Percentiles rank a stretch among this genome's conserved stretches.
phyloP scores from a whole-genome alignment of 2,888 invertebrate genomes.

The Bugula neritina region DNA sequence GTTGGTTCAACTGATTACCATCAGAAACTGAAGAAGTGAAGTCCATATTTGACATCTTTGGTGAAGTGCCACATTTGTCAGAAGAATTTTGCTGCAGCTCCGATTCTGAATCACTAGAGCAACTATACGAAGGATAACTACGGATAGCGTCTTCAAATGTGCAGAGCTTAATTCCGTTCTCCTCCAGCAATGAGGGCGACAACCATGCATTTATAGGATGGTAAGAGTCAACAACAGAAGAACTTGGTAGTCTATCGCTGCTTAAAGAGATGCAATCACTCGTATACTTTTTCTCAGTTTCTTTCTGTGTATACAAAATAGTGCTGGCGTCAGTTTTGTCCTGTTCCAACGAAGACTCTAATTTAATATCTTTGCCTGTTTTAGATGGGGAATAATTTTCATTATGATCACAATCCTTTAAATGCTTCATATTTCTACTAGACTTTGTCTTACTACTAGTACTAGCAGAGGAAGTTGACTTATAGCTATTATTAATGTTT shows the following conservation, averaged over 20 bases:
- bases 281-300: neutral
- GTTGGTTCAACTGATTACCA: too few relatives aligned
- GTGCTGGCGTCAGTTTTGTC: too few relatives aligned
- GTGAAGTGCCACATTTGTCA: too few relatives aligned
- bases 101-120: neutral
- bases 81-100: too few relatives aligned
- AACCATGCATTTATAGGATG: neutral
- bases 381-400: neutral
- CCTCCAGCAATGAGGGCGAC: neutral
- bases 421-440: too few relatives aligned
- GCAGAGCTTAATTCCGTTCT: neutral
- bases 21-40: too few relatives aligned
- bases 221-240: neutral
- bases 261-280: neutral
- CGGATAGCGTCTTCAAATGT: constrained; percentile 21
- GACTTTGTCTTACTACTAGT: neutral
- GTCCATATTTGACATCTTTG: too few relatives aligned
- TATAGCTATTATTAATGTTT: neutral
- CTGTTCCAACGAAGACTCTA: neutral
- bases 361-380: too few relatives aligned
- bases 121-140: neutral
- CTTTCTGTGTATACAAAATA: too few relatives aligned
- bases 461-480: neutral
- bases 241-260: neutral
- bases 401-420: neutral